Conservation (phyloP, 2,113 vertebrate species). For the Gallinago media region DNA sequence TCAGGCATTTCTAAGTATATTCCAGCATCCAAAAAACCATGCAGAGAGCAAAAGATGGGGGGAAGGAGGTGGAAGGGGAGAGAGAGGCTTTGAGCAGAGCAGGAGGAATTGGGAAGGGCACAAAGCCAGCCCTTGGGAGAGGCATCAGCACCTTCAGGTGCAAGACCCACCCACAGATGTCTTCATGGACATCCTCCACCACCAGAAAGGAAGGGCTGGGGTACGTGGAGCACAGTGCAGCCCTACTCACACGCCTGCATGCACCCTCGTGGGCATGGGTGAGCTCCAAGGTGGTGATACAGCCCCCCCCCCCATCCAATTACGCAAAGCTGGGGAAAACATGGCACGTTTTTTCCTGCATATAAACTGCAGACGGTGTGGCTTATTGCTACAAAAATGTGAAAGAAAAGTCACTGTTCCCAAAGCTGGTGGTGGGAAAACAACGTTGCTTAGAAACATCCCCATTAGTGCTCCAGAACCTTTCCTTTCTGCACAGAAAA, state of each 20-base stretch:
- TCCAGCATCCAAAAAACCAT: not conserved
- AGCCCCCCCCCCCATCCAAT: rapidly evolving
- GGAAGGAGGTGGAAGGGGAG: not conserved
- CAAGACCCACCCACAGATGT: not conserved
- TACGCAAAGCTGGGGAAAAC: not conserved
- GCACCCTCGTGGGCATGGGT: not conserved
- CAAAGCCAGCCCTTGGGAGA: not conserved
- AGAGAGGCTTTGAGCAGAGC: not conserved
- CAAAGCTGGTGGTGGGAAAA: constrained; percentile 40
- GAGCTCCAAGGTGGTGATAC: rapidly evolving
- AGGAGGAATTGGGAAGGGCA: not conserved
- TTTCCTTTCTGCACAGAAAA: constrained; percentile 20
- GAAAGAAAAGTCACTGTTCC: not conserved
- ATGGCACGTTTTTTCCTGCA: not conserved
- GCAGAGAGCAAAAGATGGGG: not conserved
- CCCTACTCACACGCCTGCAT: not conserved
- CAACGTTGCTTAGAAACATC: constrained; percentile 70
- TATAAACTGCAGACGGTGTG: not conserved
- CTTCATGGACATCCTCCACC: not conserved
- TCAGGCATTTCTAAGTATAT: not conserved
- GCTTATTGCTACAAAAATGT: constrained; percentile 15
- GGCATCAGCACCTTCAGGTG: not conserved
- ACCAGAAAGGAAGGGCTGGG: not conserved
- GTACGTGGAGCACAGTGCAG: rapidly evolving
- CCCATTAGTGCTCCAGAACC: constrained; percentile 40